Evolutionary conservation across 2,888 invertebrate species (phyloP).

Genomic region (Brachypterus glaber): DNA sequence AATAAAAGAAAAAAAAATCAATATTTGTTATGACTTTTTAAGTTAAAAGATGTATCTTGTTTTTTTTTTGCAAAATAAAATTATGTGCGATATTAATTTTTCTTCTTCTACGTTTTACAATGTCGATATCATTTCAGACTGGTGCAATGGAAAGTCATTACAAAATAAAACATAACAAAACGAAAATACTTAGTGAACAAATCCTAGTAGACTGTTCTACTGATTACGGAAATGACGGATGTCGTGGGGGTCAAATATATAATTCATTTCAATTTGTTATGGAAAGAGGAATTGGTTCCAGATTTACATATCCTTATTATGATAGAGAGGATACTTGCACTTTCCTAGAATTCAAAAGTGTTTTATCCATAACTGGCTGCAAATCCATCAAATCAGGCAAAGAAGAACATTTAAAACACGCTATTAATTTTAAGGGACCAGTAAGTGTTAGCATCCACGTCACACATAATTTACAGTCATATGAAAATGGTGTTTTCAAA

Average conservation of each 20-base stretch:
- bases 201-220: conserved; percentile 68
- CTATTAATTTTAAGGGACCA: conserved; percentile 70
- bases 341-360: conserved; percentile 3
- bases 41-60: no score
- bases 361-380: conserved; percentile 1
- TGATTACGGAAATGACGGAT: conserved; percentile 71
- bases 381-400: conserved; percentile 5
- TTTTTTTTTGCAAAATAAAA: no score
- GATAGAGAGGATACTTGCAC: conserved; percentile 12
- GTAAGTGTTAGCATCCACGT: conserved; percentile 82
- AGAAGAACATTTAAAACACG: conserved; percentile 18
- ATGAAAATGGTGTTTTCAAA: conserved; percentile 65
- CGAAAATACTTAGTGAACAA: conserved; percentile 52
- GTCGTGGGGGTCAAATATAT: conserved; percentile 70
- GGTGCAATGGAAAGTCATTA: conserved; percentile 5
- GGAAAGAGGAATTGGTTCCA: conserved; percentile 75
- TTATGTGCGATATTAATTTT: no score
- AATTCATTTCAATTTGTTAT: conserved; percentile 69
- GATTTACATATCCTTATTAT: conserved; percentile 67
- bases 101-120: no score
- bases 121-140: no score
- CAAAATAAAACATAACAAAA: conserved; percentile 1
- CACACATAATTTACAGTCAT: conserved; percentile 66
- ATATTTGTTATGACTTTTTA: no score
- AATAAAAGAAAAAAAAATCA: no score